Evolutionary conservation across 2,797 vertebrate species (phyloP).

Genomic region (Chelon labrosus): DNA sequence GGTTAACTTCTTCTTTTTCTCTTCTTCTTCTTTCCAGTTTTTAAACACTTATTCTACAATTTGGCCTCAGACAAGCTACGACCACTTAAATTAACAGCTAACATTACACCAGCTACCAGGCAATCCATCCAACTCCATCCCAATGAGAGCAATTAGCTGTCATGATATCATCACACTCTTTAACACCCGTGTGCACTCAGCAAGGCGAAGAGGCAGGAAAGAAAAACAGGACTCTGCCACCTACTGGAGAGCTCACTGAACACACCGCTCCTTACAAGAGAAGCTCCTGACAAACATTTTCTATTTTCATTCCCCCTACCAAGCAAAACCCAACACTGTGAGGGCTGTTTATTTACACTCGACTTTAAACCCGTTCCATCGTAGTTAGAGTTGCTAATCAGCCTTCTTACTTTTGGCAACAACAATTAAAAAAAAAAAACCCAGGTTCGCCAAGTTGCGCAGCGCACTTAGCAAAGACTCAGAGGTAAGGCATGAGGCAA

Average conservation of each 20-base stretch:
- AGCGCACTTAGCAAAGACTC: conserved; percentile 51
- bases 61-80: conserved; percentile 62
- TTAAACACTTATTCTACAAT: conserved; percentile 60
- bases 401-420: conserved; percentile 14
- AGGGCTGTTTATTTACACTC: too few species aligned
- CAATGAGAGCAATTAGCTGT: conserved; percentile 82
- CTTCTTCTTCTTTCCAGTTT: conserved; percentile 7
- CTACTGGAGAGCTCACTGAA: conserved; percentile 82
- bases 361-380: too few species aligned
- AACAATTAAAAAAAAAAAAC: conserved; percentile 26
- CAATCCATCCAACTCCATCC: conserved; percentile 75
- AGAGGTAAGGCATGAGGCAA: conserved; percentile 42
- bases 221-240: conserved; percentile 81
- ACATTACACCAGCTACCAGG: conserved; percentile 69
- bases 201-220: conserved; percentile 48
- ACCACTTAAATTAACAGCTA: conserved; percentile 71
- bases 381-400: conserved; percentile 18
- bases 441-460: conserved; percentile 38
- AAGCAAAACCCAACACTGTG: neutral
- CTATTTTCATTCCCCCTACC: neutral
- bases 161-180: conserved; percentile 82
- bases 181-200: conserved; percentile 72
- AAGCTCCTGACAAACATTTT: neutral
- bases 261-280: conserved; percentile 41
- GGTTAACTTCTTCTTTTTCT: conserved; percentile 2